Percentiles rank a stretch among this genome's conserved stretches.
Evolutionary conservation across 1,140 invertebrate genomes (phyloP).

Genomic region (Steinernema feltiae): DNA sequence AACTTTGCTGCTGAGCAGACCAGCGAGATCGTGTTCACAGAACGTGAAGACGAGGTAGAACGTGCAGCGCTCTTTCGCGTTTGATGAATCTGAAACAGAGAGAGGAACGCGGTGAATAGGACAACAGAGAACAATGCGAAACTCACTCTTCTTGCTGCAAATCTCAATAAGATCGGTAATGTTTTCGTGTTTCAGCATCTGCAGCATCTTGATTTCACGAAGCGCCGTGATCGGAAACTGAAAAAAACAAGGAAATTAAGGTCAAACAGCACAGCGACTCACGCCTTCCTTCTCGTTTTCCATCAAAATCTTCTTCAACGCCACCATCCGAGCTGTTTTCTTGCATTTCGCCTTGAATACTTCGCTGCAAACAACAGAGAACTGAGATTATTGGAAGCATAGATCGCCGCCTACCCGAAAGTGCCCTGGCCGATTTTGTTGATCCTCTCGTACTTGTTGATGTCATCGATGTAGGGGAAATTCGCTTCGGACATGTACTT

Average conservation of each 20-base stretch:
- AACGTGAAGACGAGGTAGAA: slow-evolving; percentile 98
- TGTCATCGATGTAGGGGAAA: slow-evolving; percentile 84
- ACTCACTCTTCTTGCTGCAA: slow-evolving; percentile 75
- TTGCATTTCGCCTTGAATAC: slow-evolving; percentile 92
- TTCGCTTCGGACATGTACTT: slow-evolving; percentile 73
- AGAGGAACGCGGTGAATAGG: too few relatives aligned
- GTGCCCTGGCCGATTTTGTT: slow-evolving; percentile 97
- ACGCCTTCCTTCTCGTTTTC: slow-evolving; percentile 99
- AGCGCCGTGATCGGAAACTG: slow-evolving; percentile 96
- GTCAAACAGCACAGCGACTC: slow-evolving; percentile 45
- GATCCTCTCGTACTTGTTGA: slow-evolving; percentile 86
- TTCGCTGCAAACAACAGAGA: slow-evolving; percentile 67
- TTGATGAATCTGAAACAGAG: slow-evolving; percentile 72
- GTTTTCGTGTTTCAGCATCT: slow-evolving; percentile 90
- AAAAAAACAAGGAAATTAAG: slow-evolving; percentile 57
- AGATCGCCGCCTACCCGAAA: slow-evolving; percentile 70
- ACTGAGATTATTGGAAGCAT: not conserved
- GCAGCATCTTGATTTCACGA: slow-evolving; percentile 92
- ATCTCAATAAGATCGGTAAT: slow-evolving; percentile 95
- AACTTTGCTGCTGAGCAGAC: slow-evolving; percentile 79
- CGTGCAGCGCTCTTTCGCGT: slow-evolving; percentile 66
- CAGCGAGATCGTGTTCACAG: slow-evolving; percentile 96
- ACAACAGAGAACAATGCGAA: too few relatives aligned
- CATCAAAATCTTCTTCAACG: slow-evolving; percentile 97
- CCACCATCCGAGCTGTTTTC: slow-evolving; percentile 81